Percentiles rank a stretch among this genome's conserved stretches.
phyloP scores from a whole-genome alignment of 1,140 invertebrate species.

The Nomia melanderi region DNA sequence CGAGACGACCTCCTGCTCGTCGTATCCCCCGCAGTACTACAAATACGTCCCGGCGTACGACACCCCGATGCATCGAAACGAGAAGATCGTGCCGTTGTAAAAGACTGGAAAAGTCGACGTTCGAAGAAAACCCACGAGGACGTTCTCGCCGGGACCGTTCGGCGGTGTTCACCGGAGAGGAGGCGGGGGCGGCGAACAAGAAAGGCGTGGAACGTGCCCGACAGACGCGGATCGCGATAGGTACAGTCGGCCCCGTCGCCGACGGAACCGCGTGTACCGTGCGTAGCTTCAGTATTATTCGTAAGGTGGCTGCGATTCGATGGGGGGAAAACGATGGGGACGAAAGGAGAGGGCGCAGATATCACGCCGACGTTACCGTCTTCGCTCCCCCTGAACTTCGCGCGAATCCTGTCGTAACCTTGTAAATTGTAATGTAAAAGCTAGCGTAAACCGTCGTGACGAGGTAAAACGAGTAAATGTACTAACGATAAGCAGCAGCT shows the following conservation, averaged over 20 bases:
- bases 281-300: slow-evolving; percentile 66
- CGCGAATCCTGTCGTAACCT: slow-evolving; percentile 35
- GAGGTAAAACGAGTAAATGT: slow-evolving; percentile 42
- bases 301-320: slow-evolving; percentile 39
- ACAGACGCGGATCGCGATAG: too few relatives aligned
- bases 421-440: slow-evolving; percentile 60
- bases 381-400: slow-evolving; percentile 35
- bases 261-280: slow-evolving; percentile 23
- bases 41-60: slow-evolving; percentile 77
- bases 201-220: background rate
- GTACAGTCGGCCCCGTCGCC: too few relatives aligned
- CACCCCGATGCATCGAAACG: slow-evolving; percentile 70
- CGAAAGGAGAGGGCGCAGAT: background rate
- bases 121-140: background rate
- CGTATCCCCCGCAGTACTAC: slow-evolving; percentile 77
- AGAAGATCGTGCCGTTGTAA: slow-evolving; percentile 75
- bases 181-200: background rate
- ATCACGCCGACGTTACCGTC: too few relatives aligned
- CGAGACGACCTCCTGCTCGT: slow-evolving; percentile 64
- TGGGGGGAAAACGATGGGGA: background rate
- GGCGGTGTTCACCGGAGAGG: background rate
- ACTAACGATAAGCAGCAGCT: slow-evolving; percentile 52
- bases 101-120: slow-evolving; percentile 35
- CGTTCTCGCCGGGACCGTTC: background rate
- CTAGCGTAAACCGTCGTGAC: slow-evolving; percentile 50